phyloP scores from a whole-genome alignment of 2,113 vertebrate genomes.

The Psittacula cyanocephala region DNA sequence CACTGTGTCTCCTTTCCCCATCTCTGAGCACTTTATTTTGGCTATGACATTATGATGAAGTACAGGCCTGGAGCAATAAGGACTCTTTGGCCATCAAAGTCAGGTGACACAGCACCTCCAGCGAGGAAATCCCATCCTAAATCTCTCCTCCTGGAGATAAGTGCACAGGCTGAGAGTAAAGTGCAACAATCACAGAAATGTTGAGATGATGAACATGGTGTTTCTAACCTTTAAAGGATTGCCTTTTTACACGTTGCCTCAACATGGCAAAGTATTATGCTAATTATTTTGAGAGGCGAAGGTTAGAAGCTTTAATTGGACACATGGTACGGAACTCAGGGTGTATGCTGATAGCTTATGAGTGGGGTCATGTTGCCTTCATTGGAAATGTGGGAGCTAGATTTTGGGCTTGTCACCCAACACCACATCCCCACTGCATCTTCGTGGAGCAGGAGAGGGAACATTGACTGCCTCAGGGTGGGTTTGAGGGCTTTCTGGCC shows the following conservation, averaged over 20 bases:
- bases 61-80: neutral
- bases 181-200: neutral
- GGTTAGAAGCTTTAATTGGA: neutral
- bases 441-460: neutral
- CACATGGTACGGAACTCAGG: neutral
- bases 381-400: neutral
- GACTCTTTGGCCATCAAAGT: neutral
- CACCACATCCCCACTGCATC: neutral
- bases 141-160: neutral
- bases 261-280: neutral
- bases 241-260: neutral
- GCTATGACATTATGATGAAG: neutral
- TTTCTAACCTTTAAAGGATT: neutral
- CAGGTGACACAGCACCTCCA: neutral
- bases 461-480: fast-evolving
- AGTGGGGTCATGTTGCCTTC: neutral
- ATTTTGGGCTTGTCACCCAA: neutral
- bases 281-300: neutral
- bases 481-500: neutral
- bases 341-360: neutral
- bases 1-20: neutral
- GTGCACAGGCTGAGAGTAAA: neutral
- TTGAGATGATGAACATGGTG: neutral
- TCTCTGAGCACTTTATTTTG: neutral
- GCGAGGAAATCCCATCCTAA: neutral